These are phyloP conservation scores for Amblyraja radiata DNA, from an alignment of 2,797 vertebrate species.

Conservation along the genomic window DNA sequence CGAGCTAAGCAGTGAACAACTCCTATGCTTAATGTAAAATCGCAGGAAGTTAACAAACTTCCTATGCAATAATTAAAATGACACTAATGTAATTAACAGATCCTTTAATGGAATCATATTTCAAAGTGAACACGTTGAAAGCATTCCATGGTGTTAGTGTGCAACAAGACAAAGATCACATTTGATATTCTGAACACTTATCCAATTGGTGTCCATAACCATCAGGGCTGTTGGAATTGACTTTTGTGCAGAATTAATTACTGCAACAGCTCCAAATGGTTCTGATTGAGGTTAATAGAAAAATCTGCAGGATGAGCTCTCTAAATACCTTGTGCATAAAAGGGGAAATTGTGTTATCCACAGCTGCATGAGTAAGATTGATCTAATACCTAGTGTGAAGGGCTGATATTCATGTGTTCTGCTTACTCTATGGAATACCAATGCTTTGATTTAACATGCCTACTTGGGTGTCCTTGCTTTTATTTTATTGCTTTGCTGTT, in stretches of 20 bases:
- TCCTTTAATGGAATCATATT: slow-evolving; percentile 10
- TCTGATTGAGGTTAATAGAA: neutral
- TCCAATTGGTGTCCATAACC: neutral
- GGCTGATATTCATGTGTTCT: neutral
- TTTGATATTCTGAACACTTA: neutral
- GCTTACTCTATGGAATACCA: neutral
- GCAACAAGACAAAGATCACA: neutral
- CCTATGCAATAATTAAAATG: neutral
- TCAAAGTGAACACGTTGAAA: neutral
- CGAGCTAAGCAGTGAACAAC: neutral
- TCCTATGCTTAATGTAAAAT: neutral
- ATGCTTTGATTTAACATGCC: neutral
- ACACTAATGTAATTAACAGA: neutral
- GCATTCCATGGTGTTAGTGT: neutral
- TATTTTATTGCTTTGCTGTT: neutral
- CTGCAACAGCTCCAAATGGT: neutral
- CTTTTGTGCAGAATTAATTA: neutral
- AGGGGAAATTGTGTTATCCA: neutral
- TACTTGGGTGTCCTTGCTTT: neutral
- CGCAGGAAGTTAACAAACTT: neutral
- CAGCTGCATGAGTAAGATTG: neutral
- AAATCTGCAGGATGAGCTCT: neutral
- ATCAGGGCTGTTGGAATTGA: neutral
- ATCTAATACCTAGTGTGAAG: neutral
- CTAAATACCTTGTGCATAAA: neutral